phyloP scores from a whole-genome alignment of 2,888 invertebrate genomes.

The Cosmorhoe ocellata region DNA sequence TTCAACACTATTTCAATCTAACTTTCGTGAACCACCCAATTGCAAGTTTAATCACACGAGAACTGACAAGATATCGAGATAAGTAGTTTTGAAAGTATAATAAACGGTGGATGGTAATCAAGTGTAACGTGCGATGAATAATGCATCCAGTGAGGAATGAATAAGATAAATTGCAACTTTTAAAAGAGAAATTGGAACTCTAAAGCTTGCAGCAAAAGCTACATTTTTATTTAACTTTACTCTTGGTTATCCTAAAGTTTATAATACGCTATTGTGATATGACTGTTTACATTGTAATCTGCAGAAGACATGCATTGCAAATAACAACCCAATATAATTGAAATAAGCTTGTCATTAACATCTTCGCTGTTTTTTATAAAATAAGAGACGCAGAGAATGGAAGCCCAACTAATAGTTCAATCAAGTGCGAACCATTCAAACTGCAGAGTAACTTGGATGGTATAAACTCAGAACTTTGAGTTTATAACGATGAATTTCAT shows the following conservation, averaged over 20 bases:
- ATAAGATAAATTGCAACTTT: neutral
- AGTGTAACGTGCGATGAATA: slow-evolving; percentile 9
- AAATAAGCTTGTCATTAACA: too few relatives aligned
- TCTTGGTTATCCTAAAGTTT: too few relatives aligned
- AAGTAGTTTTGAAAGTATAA: slow-evolving; percentile 15
- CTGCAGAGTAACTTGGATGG: neutral
- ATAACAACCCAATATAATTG: too few relatives aligned
- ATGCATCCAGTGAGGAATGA: slow-evolving; percentile 7
- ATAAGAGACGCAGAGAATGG: neutral
- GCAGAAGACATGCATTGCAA: too few relatives aligned
- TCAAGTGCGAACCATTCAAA: neutral
- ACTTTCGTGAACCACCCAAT: slow-evolving; percentile 18
- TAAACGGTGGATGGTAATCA: slow-evolving; percentile 12
- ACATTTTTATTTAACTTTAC: too few relatives aligned
- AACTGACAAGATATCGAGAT: slow-evolving; percentile 10
- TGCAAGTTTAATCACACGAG: slow-evolving; percentile 17
- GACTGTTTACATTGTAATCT: too few relatives aligned
- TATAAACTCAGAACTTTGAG: neutral
- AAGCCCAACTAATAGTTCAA: slow-evolving; percentile 1
- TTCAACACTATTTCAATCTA: slow-evolving; percentile 27
- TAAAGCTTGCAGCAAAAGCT: too few relatives aligned
- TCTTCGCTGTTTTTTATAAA: too few relatives aligned
- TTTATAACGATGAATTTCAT: neutral
- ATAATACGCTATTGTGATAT: too few relatives aligned
- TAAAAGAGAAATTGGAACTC: neutral